Percentiles rank a stretch among this genome's conserved stretches.
Conservation (phyloP, 2,888 invertebrate species). For the Drosophila fungiperda region DNA sequence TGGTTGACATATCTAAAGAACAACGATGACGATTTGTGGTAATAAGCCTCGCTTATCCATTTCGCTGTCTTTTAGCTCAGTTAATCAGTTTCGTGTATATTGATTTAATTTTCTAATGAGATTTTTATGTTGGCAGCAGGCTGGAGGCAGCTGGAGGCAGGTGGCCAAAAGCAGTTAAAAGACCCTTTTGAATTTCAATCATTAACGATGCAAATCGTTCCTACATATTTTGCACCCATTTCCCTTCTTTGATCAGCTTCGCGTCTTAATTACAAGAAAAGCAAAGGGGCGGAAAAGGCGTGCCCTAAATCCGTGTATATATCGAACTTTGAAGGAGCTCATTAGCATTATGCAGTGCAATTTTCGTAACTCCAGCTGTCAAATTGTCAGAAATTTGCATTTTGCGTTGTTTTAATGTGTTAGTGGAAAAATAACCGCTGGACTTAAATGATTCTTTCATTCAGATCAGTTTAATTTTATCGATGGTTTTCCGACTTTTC, state of each 20-base stretch:
- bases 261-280: constrained; percentile 47
- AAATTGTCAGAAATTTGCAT: neutral
- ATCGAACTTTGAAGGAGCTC: neutral
- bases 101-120: constrained; percentile 71
- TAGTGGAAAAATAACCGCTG: too few species aligned
- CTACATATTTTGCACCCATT: neutral
- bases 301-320: neutral
- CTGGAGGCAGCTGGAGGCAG: constrained; percentile 4
- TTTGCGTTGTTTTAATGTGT: too few species aligned
- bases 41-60: constrained; percentile 43
- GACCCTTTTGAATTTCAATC: constrained; percentile 51
- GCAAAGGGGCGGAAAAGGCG: neutral
- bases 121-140: constrained; percentile 63
- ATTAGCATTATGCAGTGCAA: neutral
- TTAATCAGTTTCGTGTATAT: constrained; percentile 59
- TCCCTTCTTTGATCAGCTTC: neutral
- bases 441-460: neutral
- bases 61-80: constrained; percentile 27
- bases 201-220: constrained; percentile 37
- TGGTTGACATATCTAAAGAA: neutral
- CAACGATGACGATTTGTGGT: constrained; percentile 39
- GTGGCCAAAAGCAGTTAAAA: constrained; percentile 20
- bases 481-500: too few species aligned
- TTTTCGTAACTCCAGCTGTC: neutral
- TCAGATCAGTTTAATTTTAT: too few species aligned